Base-by-base conservation (phyloP, 2,113 vertebrate genomes). In the Pelvicachromis taeniatus region DNA sequence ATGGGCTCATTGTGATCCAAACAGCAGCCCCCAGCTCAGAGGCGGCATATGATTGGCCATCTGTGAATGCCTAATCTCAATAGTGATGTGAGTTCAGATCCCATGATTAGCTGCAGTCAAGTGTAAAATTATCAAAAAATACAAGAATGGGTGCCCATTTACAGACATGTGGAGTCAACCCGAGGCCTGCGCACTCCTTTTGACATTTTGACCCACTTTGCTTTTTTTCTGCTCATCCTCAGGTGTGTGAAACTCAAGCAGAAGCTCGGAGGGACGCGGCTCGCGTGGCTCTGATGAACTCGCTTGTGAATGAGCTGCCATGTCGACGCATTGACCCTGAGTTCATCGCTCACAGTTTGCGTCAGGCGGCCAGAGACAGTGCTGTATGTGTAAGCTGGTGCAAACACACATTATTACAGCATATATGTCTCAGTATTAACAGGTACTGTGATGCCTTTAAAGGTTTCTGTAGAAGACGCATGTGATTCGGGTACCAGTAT, bases 231-330 rank as follows among this genome's bases (percentile, higher is more conserved):
- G 38, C 13, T 70, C 38, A 2, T 85, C 7, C 4, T 42, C 93
- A 97, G 97, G 96, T 95, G 91, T 98, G 97, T 86, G 92, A 95
- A 85, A 98, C 96, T 26, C 97, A 96, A 94, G 97, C 97, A 1
- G 97, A 98, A 89, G 97, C 97, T 87, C 97, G 97, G 21, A 93
- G 97, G 82, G 97, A 97, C 84, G 97, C 97, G 4, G 97, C 97
- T 10, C 97, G 97, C 75, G 96, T 97, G 85, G 97, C 98, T 14
- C 93, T 98, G 75, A 97, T 99, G 96, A 98, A 98, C 93, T 98
- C 97, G 6, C 95, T 98, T 21, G 97, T 97, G 92, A 98, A 98
- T 12, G 97, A 98, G 91, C 89, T 98, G 91, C 97, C 97, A 6
- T 97, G 96, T 50, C 96, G 96, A 61, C 95, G 91, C 42, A 98